Percentiles rank a stretch among this genome's conserved stretches.
These are phyloP conservation scores for Spilosoma lubricipeda DNA, from an alignment of 2,888 invertebrate species.

Conservation along the genomic window DNA sequence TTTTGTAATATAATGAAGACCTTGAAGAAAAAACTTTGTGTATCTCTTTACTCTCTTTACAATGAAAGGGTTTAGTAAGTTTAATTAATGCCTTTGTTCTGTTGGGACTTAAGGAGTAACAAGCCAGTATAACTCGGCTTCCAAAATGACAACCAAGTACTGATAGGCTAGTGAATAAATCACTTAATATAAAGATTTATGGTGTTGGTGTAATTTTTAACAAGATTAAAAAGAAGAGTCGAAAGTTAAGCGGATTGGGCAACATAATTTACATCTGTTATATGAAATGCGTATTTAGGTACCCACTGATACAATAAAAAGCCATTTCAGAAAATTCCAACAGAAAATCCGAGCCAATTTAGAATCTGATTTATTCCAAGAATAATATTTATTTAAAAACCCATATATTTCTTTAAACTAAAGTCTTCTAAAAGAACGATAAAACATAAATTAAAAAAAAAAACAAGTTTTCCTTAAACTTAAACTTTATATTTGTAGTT, in stretches of 20 bases:
- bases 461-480: no score
- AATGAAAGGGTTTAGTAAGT: slow-evolving; percentile 11
- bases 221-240: slow-evolving; percentile 65
- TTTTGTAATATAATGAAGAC: not conserved
- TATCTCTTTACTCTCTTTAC: not conserved
- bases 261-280: slow-evolving; percentile 64
- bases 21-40: slow-evolving; percentile 6
- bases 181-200: slow-evolving; percentile 53
- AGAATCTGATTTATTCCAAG: slow-evolving; percentile 36
- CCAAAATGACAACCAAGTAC: slow-evolving; percentile 37
- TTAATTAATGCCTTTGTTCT: slow-evolving; percentile 34
- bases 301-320: slow-evolving; percentile 53
- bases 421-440: no score
- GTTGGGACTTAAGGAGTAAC: slow-evolving; percentile 22
- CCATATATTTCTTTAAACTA: no score
- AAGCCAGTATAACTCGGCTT: slow-evolving; percentile 22
- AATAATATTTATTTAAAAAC: slow-evolving; percentile 21
- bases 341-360: slow-evolving; percentile 35
- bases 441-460: no score
- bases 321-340: slow-evolving; percentile 34
- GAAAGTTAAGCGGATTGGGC: slow-evolving; percentile 68
- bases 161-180: slow-evolving; percentile 35
- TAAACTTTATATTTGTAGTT: no score
- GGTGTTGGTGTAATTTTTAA: slow-evolving; percentile 62
- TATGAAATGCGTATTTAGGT: slow-evolving; percentile 49